Evolutionary conservation across 2,113 vertebrate species (phyloP), one percentile per base, ranked within the genome.

Genomic region (Rhynchopsitta pachyrhyncha): DNA sequence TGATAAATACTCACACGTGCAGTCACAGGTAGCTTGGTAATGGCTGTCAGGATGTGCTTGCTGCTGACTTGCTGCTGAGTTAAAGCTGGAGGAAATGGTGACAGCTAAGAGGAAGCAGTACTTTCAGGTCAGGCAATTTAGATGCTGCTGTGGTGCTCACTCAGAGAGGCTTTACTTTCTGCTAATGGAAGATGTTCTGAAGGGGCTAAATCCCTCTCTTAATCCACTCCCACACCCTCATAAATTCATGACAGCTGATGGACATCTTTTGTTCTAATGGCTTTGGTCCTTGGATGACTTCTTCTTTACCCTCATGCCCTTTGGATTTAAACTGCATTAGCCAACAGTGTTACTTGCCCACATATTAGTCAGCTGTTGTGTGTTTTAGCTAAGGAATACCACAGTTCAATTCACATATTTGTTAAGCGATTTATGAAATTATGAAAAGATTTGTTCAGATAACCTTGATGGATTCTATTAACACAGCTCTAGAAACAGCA

Each of bases 171-270:
- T 86, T 96, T 86, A 44, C 22, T 86, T 93, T 94, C 60, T 92
- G 39, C 41, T 92, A 90, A 70, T 49, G 31, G 59, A 76, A 88
- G 63, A 37, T 80, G 17, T 82, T 82, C 41, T 90, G 79, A 92
- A 96, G 63, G 31, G 41, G 41, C n/a, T 90, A 93, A 95, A 95
- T 94, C 71, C 35, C 22, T 82, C 74, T 79, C 44, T 88, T 88
- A 85, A 92, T 75, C 78, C 27, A 76, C 35, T 88, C 52, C 66
- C 17, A 50, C 3, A 1, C 7, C 28, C 41, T 93, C 82, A 81
- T 70, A 90, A 90, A 95, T 90, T 92, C 57, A 77, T 0, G 0
- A 37, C 44, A 86, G 47, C 68, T 92, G 79, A 83, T 39, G 31
- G 41, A 44, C 44, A 82, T 88, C 47, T 73, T 85, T 90, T 90